Percentiles rank a stretch among this genome's conserved stretches.
These are phyloP conservation scores for Epinephelus cyanopodus DNA, from an alignment of 2,113 vertebrate genomes.

Conservation along the genomic window DNA sequence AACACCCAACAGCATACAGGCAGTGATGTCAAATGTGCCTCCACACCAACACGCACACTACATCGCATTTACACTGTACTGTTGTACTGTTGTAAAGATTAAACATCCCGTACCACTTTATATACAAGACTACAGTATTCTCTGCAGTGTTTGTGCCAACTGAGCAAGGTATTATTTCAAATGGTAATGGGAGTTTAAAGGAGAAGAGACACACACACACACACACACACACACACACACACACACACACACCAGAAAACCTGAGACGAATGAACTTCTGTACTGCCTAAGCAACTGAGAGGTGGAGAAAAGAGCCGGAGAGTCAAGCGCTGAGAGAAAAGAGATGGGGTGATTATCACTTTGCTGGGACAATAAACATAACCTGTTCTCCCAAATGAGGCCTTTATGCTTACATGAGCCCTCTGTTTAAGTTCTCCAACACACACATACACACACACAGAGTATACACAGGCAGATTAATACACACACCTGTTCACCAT, in stretches of 20 bases:
- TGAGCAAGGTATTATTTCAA: no score
- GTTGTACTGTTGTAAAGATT: not conserved
- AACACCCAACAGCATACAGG: constrained; percentile 21
- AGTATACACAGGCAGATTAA: not conserved
- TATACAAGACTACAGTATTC: not conserved
- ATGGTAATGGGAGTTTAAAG: no score
- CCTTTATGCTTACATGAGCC: constrained; percentile 1
- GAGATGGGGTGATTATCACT: constrained; percentile 35
- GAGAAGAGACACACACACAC: not conserved
- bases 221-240: not conserved
- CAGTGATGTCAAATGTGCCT: not conserved
- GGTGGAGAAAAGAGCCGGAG: constrained; percentile 7
- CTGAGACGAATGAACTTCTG: constrained; percentile 39
- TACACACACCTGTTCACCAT: constrained; percentile 26
- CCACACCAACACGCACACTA: not conserved
- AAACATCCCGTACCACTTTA: not conserved
- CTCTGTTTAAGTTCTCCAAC: not conserved
- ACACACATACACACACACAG: constrained; percentile 24
- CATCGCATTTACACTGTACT: not conserved
- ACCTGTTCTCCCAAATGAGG: constrained; percentile 5
- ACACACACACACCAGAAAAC: constrained; percentile 17
- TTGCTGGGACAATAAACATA: constrained; percentile 21
- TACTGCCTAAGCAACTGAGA: not conserved
- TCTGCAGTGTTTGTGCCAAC: not conserved
- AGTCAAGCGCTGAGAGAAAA: constrained; percentile 1